Base-by-base conservation (phyloP, 2,888 invertebrate genomes). In the Melikaiella ostensackeni region DNA sequence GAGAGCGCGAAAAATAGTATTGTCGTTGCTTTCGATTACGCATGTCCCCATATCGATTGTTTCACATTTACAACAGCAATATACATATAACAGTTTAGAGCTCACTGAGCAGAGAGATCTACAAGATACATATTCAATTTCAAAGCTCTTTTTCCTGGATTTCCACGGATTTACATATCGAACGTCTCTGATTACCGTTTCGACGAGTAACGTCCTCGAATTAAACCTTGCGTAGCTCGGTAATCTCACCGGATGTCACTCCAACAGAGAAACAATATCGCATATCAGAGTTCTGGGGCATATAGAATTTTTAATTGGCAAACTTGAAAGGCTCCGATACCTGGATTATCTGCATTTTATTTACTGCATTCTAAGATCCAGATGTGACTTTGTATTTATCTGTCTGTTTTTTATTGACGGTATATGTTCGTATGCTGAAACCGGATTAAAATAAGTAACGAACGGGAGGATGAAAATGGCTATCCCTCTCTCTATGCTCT, bases 81-180 rank as follows among this genome's bases (percentile, higher is more conserved):
- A 46, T 63, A 6, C 38, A 63, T 42, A 70, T 70, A 55, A 30
- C 55, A 70, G 33, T n/a, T 62, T 27, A 38, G 42, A 42, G 75
- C 62, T 61, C 27, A 62, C 42, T 8, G 24, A 42, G 42, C 74
- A 59, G 21, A 38, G 57, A 57, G 19, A 75, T 42, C 24, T 50
- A 70, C 70, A 66, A 66, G n/a, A 19, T 70, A 55, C 70, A 55
- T 27, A 59, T 70, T 70, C 33, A 70, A 70, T 46, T 55, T 55
- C 30, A 70, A 46, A 70, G 27, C 46, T 46, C 66, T 46, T 46
- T 70, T 70, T 16, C 27, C 46, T 24, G 21, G 35, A 21, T 64
- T 64, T 64, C 38, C 1, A 16, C 38, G 35, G 63, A 64, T 35
- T 70, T 70, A 46, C 46, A 30, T 70, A 46, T 70, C 30, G 24